phyloP scores from a whole-genome alignment of 2,888 invertebrate species.

The Nomada fabriciana region DNA sequence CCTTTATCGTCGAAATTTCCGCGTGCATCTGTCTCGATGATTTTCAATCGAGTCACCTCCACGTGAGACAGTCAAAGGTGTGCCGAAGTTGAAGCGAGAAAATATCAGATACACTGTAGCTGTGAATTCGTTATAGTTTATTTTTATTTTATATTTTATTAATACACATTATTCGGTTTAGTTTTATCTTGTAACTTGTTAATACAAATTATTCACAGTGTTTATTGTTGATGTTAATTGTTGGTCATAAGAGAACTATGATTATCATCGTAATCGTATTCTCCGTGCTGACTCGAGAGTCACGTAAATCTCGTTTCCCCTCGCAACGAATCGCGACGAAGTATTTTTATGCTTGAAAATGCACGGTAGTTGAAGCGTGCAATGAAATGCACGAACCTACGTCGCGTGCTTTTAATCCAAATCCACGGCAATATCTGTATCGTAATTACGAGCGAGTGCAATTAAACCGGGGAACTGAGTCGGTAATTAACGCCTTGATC shows the following conservation, averaged over 20 bases:
- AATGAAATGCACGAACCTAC: conserved; percentile 22
- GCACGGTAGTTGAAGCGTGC: background rate
- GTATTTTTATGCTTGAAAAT: conserved; percentile 13
- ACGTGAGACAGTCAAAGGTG: conserved; percentile 5
- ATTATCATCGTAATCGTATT: background rate
- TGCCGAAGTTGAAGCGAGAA: background rate
- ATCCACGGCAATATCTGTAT: background rate
- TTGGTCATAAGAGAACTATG: background rate
- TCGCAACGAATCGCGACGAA: background rate
- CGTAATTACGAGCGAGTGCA: conserved; percentile 9
- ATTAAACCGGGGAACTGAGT: conserved; percentile 25
- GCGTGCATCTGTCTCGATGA: conserved; percentile 31
- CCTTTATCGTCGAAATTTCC: conserved; percentile 49
- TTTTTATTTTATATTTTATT: no score
- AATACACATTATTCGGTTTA: background rate
- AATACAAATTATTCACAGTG: background rate
- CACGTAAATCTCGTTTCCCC: conserved; percentile 22
- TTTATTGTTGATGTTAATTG: background rate
- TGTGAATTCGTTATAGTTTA: background rate
- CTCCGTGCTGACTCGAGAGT: background rate
- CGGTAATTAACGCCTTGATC: conserved; percentile 1
- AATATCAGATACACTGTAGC: background rate
- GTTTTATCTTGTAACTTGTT: no score
- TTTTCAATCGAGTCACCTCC: conserved; percentile 36
- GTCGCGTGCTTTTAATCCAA: conserved; percentile 14